A percentile compares a stretch with the other conserved stretches of the same genome.
Evolutionary conservation across 2,888 invertebrate genomes (phyloP).

Genomic region (Agrotis clavis): DNA sequence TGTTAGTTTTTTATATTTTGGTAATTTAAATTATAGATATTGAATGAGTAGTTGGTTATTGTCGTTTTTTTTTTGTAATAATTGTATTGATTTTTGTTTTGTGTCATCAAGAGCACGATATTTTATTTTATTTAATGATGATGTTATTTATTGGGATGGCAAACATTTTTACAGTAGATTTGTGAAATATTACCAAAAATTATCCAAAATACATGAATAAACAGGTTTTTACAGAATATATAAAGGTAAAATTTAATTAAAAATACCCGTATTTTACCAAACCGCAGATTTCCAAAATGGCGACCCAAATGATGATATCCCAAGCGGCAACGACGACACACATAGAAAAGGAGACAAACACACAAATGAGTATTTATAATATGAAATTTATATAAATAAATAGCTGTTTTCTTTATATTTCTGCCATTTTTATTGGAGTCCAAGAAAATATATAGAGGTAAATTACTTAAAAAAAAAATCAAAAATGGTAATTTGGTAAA

Average conservation of each 20-base stretch:
- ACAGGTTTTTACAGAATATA: background rate
- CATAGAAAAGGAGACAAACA: slow-evolving; percentile 67
- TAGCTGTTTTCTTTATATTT: background rate
- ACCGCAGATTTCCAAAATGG: slow-evolving; percentile 46
- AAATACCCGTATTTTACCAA: slow-evolving; percentile 46
- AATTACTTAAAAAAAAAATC: no score
- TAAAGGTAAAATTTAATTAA: slow-evolving; percentile 3
- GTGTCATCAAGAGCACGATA: no score
- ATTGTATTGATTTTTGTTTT: no score
- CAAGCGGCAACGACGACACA: slow-evolving; percentile 62
- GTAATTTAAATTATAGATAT: no score
- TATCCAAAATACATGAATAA: background rate
- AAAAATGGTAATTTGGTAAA: no score
- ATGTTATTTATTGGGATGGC: no score
- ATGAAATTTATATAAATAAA: no score
- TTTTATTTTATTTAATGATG: no score
- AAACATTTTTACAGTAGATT: no score
- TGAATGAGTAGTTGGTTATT: background rate
- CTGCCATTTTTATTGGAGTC: slow-evolving; percentile 35
- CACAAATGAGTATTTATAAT: slow-evolving; percentile 50
- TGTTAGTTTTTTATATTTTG: background rate
- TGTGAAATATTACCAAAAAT: background rate
- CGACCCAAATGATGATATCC: slow-evolving; percentile 32
- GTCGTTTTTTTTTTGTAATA: background rate
- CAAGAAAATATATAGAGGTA: background rate